Base-by-base conservation (phyloP, 2,888 invertebrate genomes). In the Didymodactylos carnosus region DNA sequence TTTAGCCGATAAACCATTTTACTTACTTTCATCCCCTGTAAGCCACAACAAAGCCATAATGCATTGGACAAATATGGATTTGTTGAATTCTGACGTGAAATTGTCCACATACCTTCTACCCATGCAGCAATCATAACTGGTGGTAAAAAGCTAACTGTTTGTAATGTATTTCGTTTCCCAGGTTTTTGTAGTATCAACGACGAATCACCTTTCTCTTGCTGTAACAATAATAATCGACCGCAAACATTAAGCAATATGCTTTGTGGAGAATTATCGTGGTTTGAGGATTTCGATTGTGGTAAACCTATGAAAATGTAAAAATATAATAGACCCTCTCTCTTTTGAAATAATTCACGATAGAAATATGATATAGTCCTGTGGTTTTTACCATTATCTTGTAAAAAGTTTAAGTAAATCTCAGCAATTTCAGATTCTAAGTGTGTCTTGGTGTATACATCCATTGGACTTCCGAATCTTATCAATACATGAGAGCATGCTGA, bases 1-100 rank as follows among this genome's bases (percentile, higher is more conserved):
- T n/a, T n/a, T n/a, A n/a, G n/a, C n/a, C n/a, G n/a, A n/a, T n/a
- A n/a, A n/a, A n/a, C n/a, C n/a, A n/a, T n/a, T n/a, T n/a, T n/a
- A n/a, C n/a, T n/a, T 23, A 97, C 35, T 53, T 85, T 84, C 88
- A 95, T 94, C 41, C 97, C 97, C 78, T 92, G 90, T n/a, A 91
- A 88, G 0, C 98, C 98, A 82, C 97, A 95, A 84, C 94, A 93
- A 49, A 98, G 85, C 97, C 98, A 98, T 6, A 98, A 84, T 0
- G 97, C 94, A 80, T 97, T 92, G 19, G 92, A 91, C 78, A 98
- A 87, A 81, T 97, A 94, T 6, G 90, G 90, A 78, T 88, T 89
- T 77, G 19, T 80, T 80, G 23, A 80, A 80, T 69, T 46, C 39
- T 39, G 76, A 76, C 41, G 77, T 77, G 71, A 82, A 5, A 70